These are phyloP conservation scores for Sinocyclocheilus anshuiensis DNA, from an alignment of 2,113 vertebrate species.

Conservation along the genomic window DNA sequence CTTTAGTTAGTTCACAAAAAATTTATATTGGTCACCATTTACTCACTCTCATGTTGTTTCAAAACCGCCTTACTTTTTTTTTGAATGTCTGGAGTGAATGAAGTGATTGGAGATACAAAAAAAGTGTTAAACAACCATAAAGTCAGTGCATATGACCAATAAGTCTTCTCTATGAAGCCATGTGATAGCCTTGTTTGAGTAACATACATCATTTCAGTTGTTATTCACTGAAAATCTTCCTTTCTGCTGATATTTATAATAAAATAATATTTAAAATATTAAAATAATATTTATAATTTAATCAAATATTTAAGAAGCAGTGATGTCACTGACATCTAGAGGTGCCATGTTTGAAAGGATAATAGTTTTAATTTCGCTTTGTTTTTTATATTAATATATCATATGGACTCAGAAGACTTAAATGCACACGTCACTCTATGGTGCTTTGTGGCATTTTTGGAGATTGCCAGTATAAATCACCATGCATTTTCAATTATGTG, in stretches of 20 bases:
- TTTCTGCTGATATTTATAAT: too few species aligned
- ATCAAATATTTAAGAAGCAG: background rate
- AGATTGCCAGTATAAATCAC: background rate
- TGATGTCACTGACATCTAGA: background rate
- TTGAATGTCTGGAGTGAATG: background rate
- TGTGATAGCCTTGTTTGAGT: background rate
- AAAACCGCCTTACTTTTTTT: background rate
- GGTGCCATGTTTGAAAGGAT: background rate
- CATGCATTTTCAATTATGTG: background rate
- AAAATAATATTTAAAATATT: too few species aligned
- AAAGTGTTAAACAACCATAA: background rate
- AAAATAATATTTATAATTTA: too few species aligned
- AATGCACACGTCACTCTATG: background rate
- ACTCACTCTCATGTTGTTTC: background rate
- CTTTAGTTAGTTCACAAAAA: background rate
- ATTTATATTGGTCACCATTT: background rate
- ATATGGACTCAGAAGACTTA: background rate
- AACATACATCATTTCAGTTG: background rate
- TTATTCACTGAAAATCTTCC: too few species aligned
- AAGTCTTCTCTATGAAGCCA: background rate
- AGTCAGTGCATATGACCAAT: background rate
- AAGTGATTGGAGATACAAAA: background rate
- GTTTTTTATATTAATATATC: background rate
- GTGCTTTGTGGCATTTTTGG: too few species aligned
- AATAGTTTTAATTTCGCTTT: background rate